Evolutionary conservation across 2,888 invertebrate genomes (phyloP), one percentile per base, ranked within the genome.

Genomic region (Crossocerus cetratus): DNA sequence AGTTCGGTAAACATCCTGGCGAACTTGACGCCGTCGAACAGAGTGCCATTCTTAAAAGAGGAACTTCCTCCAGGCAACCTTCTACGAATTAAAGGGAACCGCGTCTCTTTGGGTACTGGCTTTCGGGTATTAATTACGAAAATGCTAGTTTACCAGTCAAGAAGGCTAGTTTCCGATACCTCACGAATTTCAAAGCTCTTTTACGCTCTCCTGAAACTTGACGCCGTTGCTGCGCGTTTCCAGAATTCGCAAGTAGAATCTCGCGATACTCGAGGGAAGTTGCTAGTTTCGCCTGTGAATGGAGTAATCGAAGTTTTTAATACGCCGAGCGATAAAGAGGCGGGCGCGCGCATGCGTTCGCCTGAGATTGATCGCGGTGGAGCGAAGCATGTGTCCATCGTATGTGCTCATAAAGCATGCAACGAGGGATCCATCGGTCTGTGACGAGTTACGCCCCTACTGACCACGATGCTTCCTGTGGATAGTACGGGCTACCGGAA

Each of bases 401-500:
- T 75, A 54, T 64, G 73, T 69, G 76, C 63, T 78, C 77, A 79
- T 79, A 78, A 81, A 77, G 66, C 83, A 76, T 84, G 74, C 76
- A 81, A 84, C 78, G 80, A 75, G 79, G 78, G 74, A 78, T 79
- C 72, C 78, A 72, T 68, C 84, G 81, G 77, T 80, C 79, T 77
- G 78, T 83, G 80, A 83, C 84, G 76, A 76, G 78, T 75, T 71
- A 78, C 79, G 71, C 72, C 81, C 81, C 76, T 71, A 74, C 57
- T 73, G 67, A 80, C 82, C 81, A 63, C 77, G 69, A 79, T 80
- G 80, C 78, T 85, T 85, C 86, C 86, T 83, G 77, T 72, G 78
- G 72, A 83, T 71, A 72, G 65, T 69, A 66, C 59, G 72, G 18
- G 64, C 75, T 70, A 80, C 80, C 80, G 80, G 82, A 82, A 76